Evolutionary conservation across 2,113 vertebrate genomes (phyloP), one percentile per base, ranked within the genome.

Genomic region (Anhinga rufa): DNA sequence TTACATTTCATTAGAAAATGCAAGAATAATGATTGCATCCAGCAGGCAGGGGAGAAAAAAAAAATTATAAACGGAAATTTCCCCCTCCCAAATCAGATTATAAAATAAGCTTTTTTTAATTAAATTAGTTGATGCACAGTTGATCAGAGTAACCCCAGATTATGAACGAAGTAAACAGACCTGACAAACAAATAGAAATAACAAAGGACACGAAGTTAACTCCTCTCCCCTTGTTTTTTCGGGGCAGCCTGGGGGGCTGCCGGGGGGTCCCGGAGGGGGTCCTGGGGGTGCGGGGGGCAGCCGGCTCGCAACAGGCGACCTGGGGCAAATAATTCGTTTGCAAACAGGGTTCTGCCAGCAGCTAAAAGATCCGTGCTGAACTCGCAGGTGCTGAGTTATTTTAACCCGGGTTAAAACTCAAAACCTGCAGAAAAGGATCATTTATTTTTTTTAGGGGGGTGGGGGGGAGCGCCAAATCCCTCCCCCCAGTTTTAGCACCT

Each of bases 1-100:
- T 95, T 79, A 68, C 66, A 77, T 95, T 96, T 95, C 96, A 94
- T 96, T 95, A 96, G 46, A 94, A 96, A 96, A 96, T 95, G 94
- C 48, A 90, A 90, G 88, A 96, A 85, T 94, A 94, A 94, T 82
- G 75, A 90, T 69, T 4, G 17, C 64, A 51, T 87, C 44, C 84
- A 61, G 77, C 64, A n/a, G 65, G 74, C 22, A 48, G 48, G 48
- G 48, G 48, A 48, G 20, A 48, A 42, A 48, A 48, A 48, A 48
- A 48, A 48, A 31, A 71, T 51, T 55, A 82, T 54, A 88, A 90
- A 81, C 4, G 28, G 82, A 48, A 90, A 84, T 79, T 85, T 55
- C 62, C 89, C 89, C 79, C 66, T 68, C 80, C 38, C 46, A 34
- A 86, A 88, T 71, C 92, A 94, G 94, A 94, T 96, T 94, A 95